Evolutionary conservation across 2,113 vertebrate species (phyloP).

Genomic region (Crotalus tigris): DNA sequence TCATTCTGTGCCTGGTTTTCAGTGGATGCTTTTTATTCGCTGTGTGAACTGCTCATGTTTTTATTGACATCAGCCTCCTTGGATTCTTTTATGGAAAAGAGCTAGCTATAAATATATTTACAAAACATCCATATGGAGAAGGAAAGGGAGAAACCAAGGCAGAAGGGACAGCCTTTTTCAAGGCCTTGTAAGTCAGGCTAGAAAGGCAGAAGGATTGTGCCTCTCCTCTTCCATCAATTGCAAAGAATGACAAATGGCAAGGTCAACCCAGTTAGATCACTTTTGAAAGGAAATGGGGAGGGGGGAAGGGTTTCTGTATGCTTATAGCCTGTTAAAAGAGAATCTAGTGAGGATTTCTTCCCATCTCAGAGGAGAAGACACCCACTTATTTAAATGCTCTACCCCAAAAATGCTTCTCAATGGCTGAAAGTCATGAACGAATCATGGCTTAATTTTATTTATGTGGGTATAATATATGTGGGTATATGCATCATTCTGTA

Average conservation of each 20-base stretch:
- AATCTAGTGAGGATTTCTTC: neutral
- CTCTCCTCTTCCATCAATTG: neutral
- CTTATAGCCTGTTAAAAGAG: neutral
- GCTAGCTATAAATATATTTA: neutral
- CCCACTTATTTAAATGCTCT: neutral
- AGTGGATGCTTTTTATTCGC: neutral
- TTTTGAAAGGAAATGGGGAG: neutral
- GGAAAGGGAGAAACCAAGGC: neutral
- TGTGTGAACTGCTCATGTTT: neutral
- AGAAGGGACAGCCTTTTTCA: neutral
- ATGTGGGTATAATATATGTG: too few species aligned
- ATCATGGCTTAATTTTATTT: neutral
- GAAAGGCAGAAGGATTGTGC: neutral
- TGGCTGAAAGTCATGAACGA: neutral
- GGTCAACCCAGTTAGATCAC: neutral
- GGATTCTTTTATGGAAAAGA: neutral
- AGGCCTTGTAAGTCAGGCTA: neutral
- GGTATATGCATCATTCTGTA: too few species aligned
- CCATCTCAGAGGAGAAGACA: neutral
- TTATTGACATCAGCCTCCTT: neutral
- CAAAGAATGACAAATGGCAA: neutral
- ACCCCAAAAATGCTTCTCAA: neutral
- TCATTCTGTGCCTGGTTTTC: neutral
- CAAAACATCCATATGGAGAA: neutral
- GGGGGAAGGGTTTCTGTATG: neutral